phyloP scores from a whole-genome alignment of 2,888 invertebrate species.

The Mycalesis mineus region DNA sequence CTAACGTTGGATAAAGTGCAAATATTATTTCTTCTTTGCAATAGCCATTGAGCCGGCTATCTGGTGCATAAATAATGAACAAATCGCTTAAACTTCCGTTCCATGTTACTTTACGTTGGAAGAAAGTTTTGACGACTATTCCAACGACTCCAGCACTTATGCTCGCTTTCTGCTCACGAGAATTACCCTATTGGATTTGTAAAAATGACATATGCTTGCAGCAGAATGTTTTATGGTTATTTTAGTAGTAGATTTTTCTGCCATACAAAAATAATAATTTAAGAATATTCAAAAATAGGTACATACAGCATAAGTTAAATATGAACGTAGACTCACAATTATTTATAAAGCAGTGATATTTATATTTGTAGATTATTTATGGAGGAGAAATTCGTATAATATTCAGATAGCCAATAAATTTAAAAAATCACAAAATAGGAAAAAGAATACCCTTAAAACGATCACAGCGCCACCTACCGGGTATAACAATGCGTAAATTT shows the following conservation, averaged over 20 bases:
- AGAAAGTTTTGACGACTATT: constrained; percentile 29
- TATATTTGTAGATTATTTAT: too few species aligned
- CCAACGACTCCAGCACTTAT: constrained; percentile 20
- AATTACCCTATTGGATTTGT: constrained; percentile 18
- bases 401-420: too few species aligned
- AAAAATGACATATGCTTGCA: constrained; percentile 4
- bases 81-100: constrained; percentile 28
- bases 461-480: too few species aligned
- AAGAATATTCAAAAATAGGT: too few species aligned
- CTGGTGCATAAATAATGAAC: constrained; percentile 28
- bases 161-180: constrained; percentile 13
- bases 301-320: too few species aligned
- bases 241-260: not conserved
- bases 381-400: too few species aligned
- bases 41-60: constrained; percentile 25
- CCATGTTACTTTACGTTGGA: constrained; percentile 26
- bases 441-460: too few species aligned
- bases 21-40: constrained; percentile 26
- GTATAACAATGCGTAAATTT: too few species aligned
- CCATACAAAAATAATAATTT: too few species aligned
- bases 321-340: too few species aligned
- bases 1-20: constrained; percentile 32
- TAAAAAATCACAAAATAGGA: too few species aligned
- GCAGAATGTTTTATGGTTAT: not conserved
- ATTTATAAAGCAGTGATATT: too few species aligned